These are phyloP conservation scores for Chaetorhynchus papuensis DNA, from an alignment of 2,113 vertebrate genomes.

Conservation along the genomic window DNA sequence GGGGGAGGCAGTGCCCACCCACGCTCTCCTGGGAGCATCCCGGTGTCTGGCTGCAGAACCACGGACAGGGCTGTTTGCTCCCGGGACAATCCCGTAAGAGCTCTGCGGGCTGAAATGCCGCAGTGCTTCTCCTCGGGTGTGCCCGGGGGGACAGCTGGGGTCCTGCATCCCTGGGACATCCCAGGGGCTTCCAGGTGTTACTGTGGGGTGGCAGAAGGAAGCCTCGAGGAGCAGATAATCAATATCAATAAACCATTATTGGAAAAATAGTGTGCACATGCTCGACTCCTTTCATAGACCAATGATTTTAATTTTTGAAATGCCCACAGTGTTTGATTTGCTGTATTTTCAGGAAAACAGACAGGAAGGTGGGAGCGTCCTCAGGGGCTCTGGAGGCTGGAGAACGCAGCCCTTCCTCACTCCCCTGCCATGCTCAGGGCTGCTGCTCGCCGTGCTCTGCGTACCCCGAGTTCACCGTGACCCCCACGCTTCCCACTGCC, in stretches of 20 bases:
- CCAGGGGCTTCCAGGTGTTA: neutral
- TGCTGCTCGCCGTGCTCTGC: neutral
- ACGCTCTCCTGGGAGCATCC: neutral
- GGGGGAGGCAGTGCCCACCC: rapidly evolving
- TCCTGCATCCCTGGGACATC: neutral
- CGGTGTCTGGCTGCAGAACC: neutral
- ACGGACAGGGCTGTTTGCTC: neutral
- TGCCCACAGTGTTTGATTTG: neutral
- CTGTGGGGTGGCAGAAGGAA: neutral
- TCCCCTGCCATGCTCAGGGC: neutral
- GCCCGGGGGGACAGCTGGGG: rapidly evolving
- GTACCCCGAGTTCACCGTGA: neutral
- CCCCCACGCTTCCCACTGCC: neutral
- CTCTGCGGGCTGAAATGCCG: rapidly evolving
- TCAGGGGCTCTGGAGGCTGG: neutral
- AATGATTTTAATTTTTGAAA: neutral
- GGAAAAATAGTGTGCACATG: neutral
- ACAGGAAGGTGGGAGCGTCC: neutral
- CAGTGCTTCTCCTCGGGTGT: rapidly evolving
- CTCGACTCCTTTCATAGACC: neutral
- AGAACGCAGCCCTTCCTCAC: rapidly evolving
- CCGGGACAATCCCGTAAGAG: rapidly evolving
- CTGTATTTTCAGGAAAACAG: neutral
- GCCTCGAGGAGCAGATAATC: neutral
- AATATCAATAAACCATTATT: neutral